Percentiles rank a stretch among this genome's conserved stretches.
Evolutionary conservation across 2,797 vertebrate genomes (phyloP).

Genomic region (Semaprochilodus insignis): DNA sequence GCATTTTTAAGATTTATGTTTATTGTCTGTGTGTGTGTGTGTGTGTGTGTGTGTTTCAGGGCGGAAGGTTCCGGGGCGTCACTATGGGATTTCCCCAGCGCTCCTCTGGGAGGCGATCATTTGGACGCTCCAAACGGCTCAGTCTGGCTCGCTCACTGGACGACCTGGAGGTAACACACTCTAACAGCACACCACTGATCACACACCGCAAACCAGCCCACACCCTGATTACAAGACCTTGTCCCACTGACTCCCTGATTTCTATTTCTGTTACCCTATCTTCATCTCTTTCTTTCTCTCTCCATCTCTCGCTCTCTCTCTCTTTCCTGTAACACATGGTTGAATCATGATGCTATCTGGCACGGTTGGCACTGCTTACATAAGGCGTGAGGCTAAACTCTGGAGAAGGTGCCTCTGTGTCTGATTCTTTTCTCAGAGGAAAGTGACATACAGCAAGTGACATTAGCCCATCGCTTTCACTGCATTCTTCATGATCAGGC

Average conservation of each 20-base stretch:
- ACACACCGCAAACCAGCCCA: background rate
- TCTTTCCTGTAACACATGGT: slow-evolving; percentile 21
- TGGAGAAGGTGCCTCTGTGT: slow-evolving; percentile 23
- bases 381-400: slow-evolving; percentile 32
- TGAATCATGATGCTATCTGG: slow-evolving; percentile 34
- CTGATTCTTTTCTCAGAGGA: slow-evolving; percentile 28
- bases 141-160: slow-evolving; percentile 95
- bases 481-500: background rate
- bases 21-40: slow-evolving; percentile 21
- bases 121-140: slow-evolving; percentile 89
- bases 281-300: background rate
- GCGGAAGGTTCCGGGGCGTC: slow-evolving; percentile 82
- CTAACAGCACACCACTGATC: background rate
- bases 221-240: background rate
- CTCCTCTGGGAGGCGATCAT: slow-evolving; percentile 86
- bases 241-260: background rate
- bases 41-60: slow-evolving; percentile 65
- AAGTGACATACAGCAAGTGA: background rate
- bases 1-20: background rate
- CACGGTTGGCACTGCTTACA: slow-evolving; percentile 37
- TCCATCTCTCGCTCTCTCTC: background rate
- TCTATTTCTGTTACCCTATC: background rate
- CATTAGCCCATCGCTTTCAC: background rate
- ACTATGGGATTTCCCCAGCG: slow-evolving; percentile 85
- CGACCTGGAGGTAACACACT: slow-evolving; percentile 88